phyloP scores from a whole-genome alignment of 2,888 invertebrate species.

The Meteorus cinctellus region DNA sequence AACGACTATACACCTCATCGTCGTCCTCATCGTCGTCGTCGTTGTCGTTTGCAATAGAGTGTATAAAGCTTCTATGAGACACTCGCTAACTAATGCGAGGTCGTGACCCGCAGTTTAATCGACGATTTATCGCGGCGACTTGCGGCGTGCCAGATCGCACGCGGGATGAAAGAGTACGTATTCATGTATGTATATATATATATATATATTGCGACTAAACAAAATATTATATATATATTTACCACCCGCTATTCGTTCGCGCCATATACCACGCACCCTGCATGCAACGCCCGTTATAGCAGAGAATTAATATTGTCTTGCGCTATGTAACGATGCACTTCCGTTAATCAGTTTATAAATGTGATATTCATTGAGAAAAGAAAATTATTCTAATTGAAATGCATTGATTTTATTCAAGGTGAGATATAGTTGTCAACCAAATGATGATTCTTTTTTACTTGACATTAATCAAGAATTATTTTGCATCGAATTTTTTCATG shows the following conservation, averaged over 20 bases:
- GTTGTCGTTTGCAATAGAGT: slow-evolving; percentile 42
- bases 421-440: no score
- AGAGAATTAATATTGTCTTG: slow-evolving; percentile 51
- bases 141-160: slow-evolving; percentile 46
- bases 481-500: no score
- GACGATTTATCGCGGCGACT: slow-evolving; percentile 60
- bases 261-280: slow-evolving; percentile 1
- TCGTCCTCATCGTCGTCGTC: slow-evolving; percentile 17
- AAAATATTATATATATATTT: slow-evolving; percentile 14
- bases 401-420: no score
- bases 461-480: no score
- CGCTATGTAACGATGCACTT: slow-evolving; percentile 34
- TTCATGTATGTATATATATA: not conserved
- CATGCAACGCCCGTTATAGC: slow-evolving; percentile 31
- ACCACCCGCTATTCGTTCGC: not conserved
- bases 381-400: no score
- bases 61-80: slow-evolving; percentile 45
- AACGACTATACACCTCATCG: not conserved
- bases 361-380: no score
- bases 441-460: no score
- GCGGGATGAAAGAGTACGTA: slow-evolving; percentile 7
- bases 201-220: not conserved
- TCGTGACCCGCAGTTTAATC: slow-evolving; percentile 60
- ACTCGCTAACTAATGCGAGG: slow-evolving; percentile 59
- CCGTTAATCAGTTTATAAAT: slow-evolving; percentile 45